phyloP scores from a whole-genome alignment of 2,113 vertebrate species.

The Tychaedon coryphoeus region DNA sequence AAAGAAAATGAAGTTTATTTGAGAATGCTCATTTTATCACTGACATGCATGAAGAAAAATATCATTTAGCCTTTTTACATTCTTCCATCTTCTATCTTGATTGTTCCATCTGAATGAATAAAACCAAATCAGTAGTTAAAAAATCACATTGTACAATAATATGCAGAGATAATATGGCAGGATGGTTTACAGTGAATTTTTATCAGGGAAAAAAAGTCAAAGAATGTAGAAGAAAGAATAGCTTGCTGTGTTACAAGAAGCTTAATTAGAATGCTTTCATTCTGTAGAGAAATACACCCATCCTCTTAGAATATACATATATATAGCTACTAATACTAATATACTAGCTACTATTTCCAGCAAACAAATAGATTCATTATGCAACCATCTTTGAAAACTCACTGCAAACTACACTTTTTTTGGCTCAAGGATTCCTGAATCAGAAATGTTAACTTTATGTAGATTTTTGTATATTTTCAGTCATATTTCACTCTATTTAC shows the following conservation, averaged over 20 bases:
- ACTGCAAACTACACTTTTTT: neutral
- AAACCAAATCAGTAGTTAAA: neutral
- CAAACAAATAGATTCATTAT: neutral
- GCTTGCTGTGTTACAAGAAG: neutral
- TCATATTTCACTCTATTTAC: neutral
- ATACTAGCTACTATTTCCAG: neutral
- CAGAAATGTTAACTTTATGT: neutral
- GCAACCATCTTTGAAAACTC: neutral
- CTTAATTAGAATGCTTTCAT: neutral
- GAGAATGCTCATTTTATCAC: neutral
- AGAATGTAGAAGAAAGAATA: neutral
- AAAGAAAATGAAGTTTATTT: neutral
- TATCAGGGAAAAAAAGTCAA: neutral
- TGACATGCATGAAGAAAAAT: neutral
- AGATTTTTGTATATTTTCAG: neutral
- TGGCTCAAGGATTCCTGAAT: neutral
- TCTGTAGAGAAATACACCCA: neutral
- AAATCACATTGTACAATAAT: neutral
- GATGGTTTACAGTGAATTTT: neutral
- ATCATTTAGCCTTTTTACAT: neutral
- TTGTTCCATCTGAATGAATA: neutral
- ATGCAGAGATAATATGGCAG: fast-evolving
- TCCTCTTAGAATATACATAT: neutral
- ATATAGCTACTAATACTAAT: too few relatives aligned
- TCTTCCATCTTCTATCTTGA: neutral